Base-by-base conservation (phyloP, 2,113 vertebrate genomes). In the Petroica traversi region DNA sequence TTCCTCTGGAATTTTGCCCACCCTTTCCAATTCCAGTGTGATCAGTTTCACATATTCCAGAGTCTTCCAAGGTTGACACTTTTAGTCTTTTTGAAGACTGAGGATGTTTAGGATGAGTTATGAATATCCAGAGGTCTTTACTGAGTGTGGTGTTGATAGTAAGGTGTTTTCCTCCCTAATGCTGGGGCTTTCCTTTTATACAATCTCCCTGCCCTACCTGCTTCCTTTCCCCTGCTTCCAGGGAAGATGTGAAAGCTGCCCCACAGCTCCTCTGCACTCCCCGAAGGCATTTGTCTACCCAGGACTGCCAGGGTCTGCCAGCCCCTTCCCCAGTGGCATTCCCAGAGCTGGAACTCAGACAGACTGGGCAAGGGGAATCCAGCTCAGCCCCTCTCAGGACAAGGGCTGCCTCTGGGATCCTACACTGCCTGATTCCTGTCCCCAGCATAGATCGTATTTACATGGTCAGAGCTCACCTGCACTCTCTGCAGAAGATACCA, bases 371-470 rank as follows among this genome's bases (percentile, higher is more conserved):
- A 41, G 14, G n/a, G 26, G 33, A 82, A 19, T 4, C 1, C 46
- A 54, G 31, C 8, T 54, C 52, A 55, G 29, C 2, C 26, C 12
- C 0, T 2, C n/a, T 18, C 8, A n/a, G 26, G 15, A 7, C 28
- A 40, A 19, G 31, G 31, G 5, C 33, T 69, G 33, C 14, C 29
- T 38, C 9, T 11, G 6, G 11, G 29, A 41, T 33, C 17, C 12
- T 15, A 0, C 6, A 11, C 9, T 59, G 40, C 7, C 41, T 1
- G 0, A 16, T 5, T 6, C 5, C 19, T 61, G 12, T 5, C 13
- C 23, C 41, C 9, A n/a, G 14, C n/a, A n/a, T n/a, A n/a, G n/a
- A n/a, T n/a, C n/a, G n/a, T n/a, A n/a, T n/a, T n/a, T n/a, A n/a
- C n/a, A n/a, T n/a, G 9, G 24, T 6, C 83, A 71, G 24, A 71